phyloP scores from a whole-genome alignment of 2,113 vertebrate species.

The Phodopus roborovskii region DNA sequence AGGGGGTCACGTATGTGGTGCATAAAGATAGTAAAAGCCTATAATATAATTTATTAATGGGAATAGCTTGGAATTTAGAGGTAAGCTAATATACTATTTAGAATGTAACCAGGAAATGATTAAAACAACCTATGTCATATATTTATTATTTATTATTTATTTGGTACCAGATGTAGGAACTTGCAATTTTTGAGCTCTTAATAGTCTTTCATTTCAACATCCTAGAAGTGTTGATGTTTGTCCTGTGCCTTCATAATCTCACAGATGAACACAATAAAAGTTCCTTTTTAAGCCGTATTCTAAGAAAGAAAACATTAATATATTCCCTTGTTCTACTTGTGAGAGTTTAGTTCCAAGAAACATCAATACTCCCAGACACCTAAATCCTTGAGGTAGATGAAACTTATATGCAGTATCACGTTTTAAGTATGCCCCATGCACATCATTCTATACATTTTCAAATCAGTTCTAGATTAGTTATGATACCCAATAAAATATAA shows the following conservation, averaged over 20 bases:
- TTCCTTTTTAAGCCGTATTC: not conserved
- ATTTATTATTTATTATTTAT: slow-evolving; percentile 26
- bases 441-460: not conserved
- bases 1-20: not conserved
- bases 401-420: not conserved
- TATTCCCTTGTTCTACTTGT: not conserved
- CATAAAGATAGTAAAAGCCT: not conserved
- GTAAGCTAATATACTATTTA: not conserved
- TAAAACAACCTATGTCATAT: not conserved
- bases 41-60: not conserved
- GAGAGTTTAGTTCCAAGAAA: not conserved
- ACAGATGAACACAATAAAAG: not conserved
- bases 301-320: not conserved
- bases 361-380: not conserved
- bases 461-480: not conserved
- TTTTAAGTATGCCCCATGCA: not conserved
- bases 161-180: not conserved
- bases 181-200: not conserved
- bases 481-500: not conserved
- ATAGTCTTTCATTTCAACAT: not conserved
- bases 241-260: not conserved
- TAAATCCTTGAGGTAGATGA: not conserved
- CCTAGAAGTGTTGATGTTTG: not conserved
- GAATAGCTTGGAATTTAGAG: not conserved
- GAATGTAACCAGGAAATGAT: not conserved